Base-by-base conservation (phyloP, 2,888 invertebrate genomes). In the Pherbina coryleti region DNA sequence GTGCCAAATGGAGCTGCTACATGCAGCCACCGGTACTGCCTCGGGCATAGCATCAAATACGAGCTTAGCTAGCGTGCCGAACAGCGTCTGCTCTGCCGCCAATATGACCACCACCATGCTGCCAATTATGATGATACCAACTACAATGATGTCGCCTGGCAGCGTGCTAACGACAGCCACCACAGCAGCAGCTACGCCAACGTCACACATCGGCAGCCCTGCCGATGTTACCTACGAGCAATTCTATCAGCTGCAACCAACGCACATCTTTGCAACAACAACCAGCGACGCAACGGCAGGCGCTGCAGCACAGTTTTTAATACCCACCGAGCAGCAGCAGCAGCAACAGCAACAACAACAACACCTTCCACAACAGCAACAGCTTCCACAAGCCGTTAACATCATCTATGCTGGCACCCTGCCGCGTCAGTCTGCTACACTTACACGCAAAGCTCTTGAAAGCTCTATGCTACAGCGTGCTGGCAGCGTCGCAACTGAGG, bases 111-210 rank as follows among this genome's bases (percentile, higher is more conserved):
- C 86, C 53, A 83, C 88, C 55, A 87, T 89, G 87, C 79, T 89
- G 81, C 89, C 89, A 73, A 88, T 89, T 57, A 88, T 89, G 89
- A 86, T 89, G 71, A 88, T 90, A 82, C 89, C 89, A 66, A 86
- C 90, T 67, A 83, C 88, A 34, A 81, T 87, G 69, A 83, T 89
- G 79, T 81, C 86, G 55, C 80, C 85, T 76, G 84, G 84, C 75
- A 75, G 81, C 66, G 67, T 81, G 17, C 79, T 83, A 57, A 71
- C 83, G 31, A 74, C 81, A 31, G 17, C 60, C 19, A 25, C 60
- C n/a, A 31, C 74, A 53, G 74, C 72, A 37, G 51, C 79, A n/a
- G 71, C 80, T 8, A 71, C 79, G 11, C 51, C 78, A 9, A 37
- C 81, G 14, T 19, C 19, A 3, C 28, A 17, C 28, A 49, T 66